These are phyloP conservation scores for Eumacrocentrus americanus DNA, from an alignment of 2,888 invertebrate genomes.

Conservation along the genomic window DNA sequence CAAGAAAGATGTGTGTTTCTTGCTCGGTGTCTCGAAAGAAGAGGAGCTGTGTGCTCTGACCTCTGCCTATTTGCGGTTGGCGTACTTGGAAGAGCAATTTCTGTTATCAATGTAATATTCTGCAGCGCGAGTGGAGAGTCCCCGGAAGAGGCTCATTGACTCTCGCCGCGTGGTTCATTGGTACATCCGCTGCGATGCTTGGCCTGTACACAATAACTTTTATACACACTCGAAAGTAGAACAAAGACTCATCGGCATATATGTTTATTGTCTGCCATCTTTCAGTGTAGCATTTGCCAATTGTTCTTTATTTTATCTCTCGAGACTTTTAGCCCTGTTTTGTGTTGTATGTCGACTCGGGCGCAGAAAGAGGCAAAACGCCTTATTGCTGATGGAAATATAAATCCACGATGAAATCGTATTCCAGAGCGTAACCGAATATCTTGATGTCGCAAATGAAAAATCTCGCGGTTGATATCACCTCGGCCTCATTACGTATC, in stretches of 20 bases:
- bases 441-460: slow-evolving; percentile 38
- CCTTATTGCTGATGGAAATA: neutral
- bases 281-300: too few relatives aligned
- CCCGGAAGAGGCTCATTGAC: slow-evolving; percentile 61
- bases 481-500: slow-evolving; percentile 39
- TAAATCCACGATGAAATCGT: slow-evolving; percentile 37
- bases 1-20: neutral
- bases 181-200: slow-evolving; percentile 56
- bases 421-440: slow-evolving; percentile 44
- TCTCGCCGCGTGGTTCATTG: slow-evolving; percentile 56
- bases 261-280: neutral
- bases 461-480: slow-evolving; percentile 44
- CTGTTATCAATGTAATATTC: slow-evolving; percentile 56
- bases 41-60: too few relatives aligned
- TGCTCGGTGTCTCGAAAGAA: too few relatives aligned
- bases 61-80: too few relatives aligned
- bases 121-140: slow-evolving; percentile 41
- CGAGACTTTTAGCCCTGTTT: too few relatives aligned
- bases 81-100: slow-evolving; percentile 47
- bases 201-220: slow-evolving; percentile 47
- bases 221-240: slow-evolving; percentile 47
- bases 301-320: too few relatives aligned
- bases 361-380: too few relatives aligned
- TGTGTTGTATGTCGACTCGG: too few relatives aligned
- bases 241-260: slow-evolving; percentile 25